Evolutionary conservation across 2,797 vertebrate species (phyloP), one percentile per base, ranked within the genome.

Genomic region (Hafferia zeledoni): DNA sequence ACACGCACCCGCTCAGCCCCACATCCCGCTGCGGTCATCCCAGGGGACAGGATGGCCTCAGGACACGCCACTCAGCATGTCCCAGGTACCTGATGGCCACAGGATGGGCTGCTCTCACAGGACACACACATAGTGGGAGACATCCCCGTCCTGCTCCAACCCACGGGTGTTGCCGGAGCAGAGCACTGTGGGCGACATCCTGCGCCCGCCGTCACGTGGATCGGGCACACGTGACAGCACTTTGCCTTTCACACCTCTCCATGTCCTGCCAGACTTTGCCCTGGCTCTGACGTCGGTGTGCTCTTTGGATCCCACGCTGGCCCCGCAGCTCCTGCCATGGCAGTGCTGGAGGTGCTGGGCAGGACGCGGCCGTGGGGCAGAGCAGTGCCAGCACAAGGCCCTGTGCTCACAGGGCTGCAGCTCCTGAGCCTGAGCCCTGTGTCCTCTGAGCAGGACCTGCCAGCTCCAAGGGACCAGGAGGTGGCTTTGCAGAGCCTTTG

Each of bases 231-330:
- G 83, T 77, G 85, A 56, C 4, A 13, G 57, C 13, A 10, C 53
- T 95, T 74, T 41, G 80, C 82, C 83, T 86, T 84, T 71, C 88
- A 72, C 89, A 95, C 83, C 84, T 89, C 69, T 49, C 57, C 4
- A 5, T 37, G 13, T 75, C 87, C 91, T 31, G 80, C 53, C 95
- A 94, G 92, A 95, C 96, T 97, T 97, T 93, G 93, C 76, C 91
- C 95, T 25, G 57, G 64, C 74, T 91, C 87, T 93, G 93, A 82
- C 11, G 13, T 77, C 3, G 0, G 5, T 9, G 11, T 78, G 90
- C 87, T 92, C 95, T 95, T 94, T 94, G 95, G 92, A 96, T 77
- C 64, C 50, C 15, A 0, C 2, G 3, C 60, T 3, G 15, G 67
- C n/a, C 61, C 25, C 2, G 0, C 43, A 57, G 47, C 49, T 94